Percentiles rank a stretch among this genome's conserved stretches.
phyloP scores from a whole-genome alignment of 2,797 vertebrate genomes.

The Trematomus bernacchii region DNA sequence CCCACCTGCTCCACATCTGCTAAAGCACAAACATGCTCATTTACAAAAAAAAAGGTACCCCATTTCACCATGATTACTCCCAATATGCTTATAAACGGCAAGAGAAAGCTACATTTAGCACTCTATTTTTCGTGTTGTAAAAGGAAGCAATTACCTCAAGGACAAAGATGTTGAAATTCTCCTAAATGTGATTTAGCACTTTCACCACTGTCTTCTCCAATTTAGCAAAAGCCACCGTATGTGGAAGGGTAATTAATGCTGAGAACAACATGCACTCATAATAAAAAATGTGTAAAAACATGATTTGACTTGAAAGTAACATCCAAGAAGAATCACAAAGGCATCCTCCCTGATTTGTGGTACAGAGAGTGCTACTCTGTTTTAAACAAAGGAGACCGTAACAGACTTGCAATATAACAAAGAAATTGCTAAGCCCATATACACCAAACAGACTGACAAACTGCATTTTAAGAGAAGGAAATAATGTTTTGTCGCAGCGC shows the following conservation, averaged over 20 bases:
- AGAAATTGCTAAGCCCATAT: neutral
- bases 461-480: slow-evolving; percentile 3
- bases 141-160: neutral
- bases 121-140: neutral
- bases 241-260: neutral
- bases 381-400: neutral
- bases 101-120: neutral
- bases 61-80: neutral
- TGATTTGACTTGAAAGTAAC: neutral
- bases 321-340: neutral
- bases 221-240: slow-evolving; percentile 2
- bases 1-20: neutral
- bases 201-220: slow-evolving; percentile 3
- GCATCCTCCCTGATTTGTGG: neutral
- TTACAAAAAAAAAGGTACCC: neutral
- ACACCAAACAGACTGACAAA: neutral
- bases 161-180: neutral
- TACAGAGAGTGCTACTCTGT: neutral
- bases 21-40: neutral
- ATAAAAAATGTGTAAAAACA: slow-evolving; percentile 1
- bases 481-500: neutral
- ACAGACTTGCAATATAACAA: neutral
- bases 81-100: neutral
- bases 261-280: neutral
- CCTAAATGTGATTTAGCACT: slow-evolving; percentile 17